Evolutionary conservation across 2,888 invertebrate species (phyloP).

Genomic region (Aplocera efformata): DNA sequence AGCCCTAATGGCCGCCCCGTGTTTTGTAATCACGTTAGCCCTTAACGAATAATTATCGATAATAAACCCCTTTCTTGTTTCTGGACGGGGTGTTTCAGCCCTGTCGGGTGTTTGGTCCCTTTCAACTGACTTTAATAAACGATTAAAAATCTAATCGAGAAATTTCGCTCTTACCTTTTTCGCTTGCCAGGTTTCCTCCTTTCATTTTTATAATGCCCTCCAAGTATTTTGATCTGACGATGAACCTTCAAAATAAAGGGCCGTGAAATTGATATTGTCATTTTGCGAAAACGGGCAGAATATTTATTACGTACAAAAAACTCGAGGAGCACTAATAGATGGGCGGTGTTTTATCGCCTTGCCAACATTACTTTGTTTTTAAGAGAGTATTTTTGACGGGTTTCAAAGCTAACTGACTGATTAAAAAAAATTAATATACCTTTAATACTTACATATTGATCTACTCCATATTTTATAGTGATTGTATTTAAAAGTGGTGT

Average conservation of each 20-base stretch:
- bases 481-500: no score
- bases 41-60: slow-evolving; percentile 48
- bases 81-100: slow-evolving; percentile 25
- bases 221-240: slow-evolving; percentile 12
- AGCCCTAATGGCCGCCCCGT: slow-evolving; percentile 26
- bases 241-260: slow-evolving; percentile 1
- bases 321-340: no score
- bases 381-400: no score
- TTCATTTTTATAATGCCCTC: slow-evolving; percentile 3
- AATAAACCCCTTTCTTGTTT: slow-evolving; percentile 40
- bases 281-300: no score
- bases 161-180: slow-evolving; percentile 14
- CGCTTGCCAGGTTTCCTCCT: slow-evolving; percentile 18
- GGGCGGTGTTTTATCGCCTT: no score
- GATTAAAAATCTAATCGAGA: slow-evolving; percentile 38
- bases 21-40: slow-evolving; percentile 41
- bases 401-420: no score
- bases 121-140: slow-evolving; percentile 47
- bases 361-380: no score
- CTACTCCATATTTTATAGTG: no score
- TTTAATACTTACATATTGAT: no score
- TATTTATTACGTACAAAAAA: no score
- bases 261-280: slow-evolving; percentile 1
- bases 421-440: no score
- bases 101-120: slow-evolving; percentile 16